Evolutionary conservation across 2,888 invertebrate genomes (phyloP), one percentile per base, ranked within the genome.

Genomic region (Antheraea assamensis): DNA sequence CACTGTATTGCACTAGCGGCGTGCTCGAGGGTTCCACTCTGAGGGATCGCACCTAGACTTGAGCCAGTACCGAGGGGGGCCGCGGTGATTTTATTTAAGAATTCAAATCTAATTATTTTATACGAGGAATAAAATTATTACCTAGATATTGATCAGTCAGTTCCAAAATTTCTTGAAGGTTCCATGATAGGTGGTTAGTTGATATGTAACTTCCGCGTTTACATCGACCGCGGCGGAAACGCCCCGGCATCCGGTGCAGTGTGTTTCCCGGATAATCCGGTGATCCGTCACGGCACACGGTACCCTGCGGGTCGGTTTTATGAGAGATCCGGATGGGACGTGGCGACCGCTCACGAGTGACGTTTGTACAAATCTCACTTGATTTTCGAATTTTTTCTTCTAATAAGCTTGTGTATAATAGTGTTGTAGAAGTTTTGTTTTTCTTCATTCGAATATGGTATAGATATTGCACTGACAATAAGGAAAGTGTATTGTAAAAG

Each of bases 261-360:
- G 75, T 79, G 78, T 76, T 66, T 76, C 10, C 52, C 61, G 49
- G 35, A 72, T 68, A 71, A 75, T 72, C 77, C 72, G 74, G 72
- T 75, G 75, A 84, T 83, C 80, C 79, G 76, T 83, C 82, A 81
- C 75, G 73, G 49, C 77, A 72, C 70, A 74, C 71, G 74, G 72
- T 72, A 72, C 47, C 24, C 75, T 75, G 72, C 35, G 77, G 76
- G 71, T 24, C 68, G 17, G 55, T 70, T 70, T 72, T 70, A 70
- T 70, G 68, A 68, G 68, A 72, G 49, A 66, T 42, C 68, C 74
- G 71, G 66, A 66, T 66, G 70, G 68, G 17, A 61, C 72, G 47
- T 72, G 68, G 68, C 72, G 17, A 64, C 30, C 72, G 35, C 55
- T 49, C 24, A 61, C 42, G 31, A 52, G 30, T 55, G 49, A 52